phyloP scores from a whole-genome alignment of 2,888 invertebrate species.

The Brachyopa scutellaris region DNA sequence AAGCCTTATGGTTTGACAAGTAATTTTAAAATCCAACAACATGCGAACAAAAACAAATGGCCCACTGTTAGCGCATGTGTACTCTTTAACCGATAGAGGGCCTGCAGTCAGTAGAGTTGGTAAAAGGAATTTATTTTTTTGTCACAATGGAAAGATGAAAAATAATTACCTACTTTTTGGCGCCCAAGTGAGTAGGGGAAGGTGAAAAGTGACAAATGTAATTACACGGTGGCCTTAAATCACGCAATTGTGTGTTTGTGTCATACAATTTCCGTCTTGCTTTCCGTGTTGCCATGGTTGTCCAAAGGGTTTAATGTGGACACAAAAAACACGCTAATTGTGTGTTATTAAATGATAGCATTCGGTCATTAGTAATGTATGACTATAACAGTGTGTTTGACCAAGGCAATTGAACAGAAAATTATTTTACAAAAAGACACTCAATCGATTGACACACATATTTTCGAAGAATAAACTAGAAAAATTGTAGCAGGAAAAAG shows the following conservation, averaged over 20 bases:
- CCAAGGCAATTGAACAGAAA: too few species aligned
- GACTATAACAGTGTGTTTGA: background rate
- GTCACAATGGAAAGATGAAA: background rate
- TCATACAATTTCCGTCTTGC: slow-evolving; percentile 15
- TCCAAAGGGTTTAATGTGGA: background rate
- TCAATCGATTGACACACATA: too few species aligned
- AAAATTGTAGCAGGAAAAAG: too few species aligned
- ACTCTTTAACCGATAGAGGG: too few species aligned
- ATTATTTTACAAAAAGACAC: too few species aligned
- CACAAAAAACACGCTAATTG: slow-evolving; percentile 14
- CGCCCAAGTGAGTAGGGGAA: background rate
- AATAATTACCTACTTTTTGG: slow-evolving; percentile 11
- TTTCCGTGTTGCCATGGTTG: slow-evolving; percentile 27
- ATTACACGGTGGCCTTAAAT: slow-evolving; percentile 37
- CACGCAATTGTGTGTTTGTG: slow-evolving; percentile 24
- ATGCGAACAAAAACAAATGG: too few species aligned
- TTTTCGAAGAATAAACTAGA: too few species aligned
- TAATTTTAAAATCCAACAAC: background rate
- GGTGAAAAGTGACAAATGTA: slow-evolving; percentile 2
- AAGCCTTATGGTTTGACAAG: background rate
- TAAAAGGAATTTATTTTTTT: too few species aligned
- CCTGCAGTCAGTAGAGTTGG: too few species aligned
- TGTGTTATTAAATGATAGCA: slow-evolving; percentile 14
- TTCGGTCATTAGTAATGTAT: background rate
- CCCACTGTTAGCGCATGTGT: too few species aligned